Evolutionary conservation across 2,797 vertebrate genomes (phyloP).

Genomic region (Ispidina picta): DNA sequence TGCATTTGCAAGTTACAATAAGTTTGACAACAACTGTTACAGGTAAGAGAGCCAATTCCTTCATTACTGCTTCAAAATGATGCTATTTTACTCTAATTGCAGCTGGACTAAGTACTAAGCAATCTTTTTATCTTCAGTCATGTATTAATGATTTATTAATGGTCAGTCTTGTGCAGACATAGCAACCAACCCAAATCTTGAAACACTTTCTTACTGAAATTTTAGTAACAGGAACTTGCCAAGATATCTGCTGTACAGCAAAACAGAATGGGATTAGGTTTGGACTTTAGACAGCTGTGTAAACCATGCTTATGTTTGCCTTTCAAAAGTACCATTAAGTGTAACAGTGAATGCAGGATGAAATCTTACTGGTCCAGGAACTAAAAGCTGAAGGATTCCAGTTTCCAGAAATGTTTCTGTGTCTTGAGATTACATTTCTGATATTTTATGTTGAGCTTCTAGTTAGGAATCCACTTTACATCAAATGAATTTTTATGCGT

Average conservation of each 20-base stretch:
- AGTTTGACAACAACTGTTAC: conserved; percentile 99
- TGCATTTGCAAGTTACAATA: conserved; percentile 98
- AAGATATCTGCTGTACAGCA: background rate
- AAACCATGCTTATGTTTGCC: conserved; percentile 55
- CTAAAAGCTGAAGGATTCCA: background rate
- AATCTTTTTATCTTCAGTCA: background rate
- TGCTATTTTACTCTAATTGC: background rate
- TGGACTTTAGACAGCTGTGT: conserved; percentile 59
- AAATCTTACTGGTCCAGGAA: background rate
- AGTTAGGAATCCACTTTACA: conserved; percentile 18
- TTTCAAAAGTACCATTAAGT: conserved; percentile 40
- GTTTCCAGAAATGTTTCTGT: conserved; percentile 1
- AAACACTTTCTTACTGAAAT: conserved; percentile 13
- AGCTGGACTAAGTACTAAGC: background rate
- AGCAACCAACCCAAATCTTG: conserved; percentile 36
- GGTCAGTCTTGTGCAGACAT: background rate
- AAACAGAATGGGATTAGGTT: conserved; percentile 39
- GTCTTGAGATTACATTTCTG: background rate
- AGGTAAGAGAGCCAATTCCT: conserved; percentile 80
- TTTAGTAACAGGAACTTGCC: conserved; percentile 32
- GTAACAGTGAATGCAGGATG: background rate
- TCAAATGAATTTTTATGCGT: background rate
- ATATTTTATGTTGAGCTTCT: background rate
- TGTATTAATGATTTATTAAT: background rate
- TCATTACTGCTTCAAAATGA: background rate